Base-by-base conservation (phyloP, 2,888 invertebrate genomes). In the Sphinx pinastri region DNA sequence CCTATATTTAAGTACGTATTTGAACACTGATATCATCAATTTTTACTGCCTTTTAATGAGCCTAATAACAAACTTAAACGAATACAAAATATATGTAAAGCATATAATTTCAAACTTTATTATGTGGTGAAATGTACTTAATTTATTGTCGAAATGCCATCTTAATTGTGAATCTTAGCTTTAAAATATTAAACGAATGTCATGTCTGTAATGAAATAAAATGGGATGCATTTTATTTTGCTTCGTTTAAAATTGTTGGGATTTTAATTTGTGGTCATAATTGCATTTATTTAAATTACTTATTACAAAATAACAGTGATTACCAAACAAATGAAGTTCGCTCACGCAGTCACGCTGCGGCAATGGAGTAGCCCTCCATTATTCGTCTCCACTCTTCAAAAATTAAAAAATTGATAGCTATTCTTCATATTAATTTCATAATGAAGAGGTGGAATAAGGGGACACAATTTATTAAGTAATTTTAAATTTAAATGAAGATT, bases 1-100 rank as follows among this genome's bases (percentile, higher is more conserved):
- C 25, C 25, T 14, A 66, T 6, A 55, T 59, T 68, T 74, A 68
- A 72, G 19, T 63, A 63, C 16, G 45, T 70, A 68, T 73, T 73
- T 71, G 70, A 72, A 78, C 77, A 71, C 59, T 72, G 72, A 70
- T 72, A 69, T 75, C 80, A 79, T 85, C 76, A 76, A 75, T 80
- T 88, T 88, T 87, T 84, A 88, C 80, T 77, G 73, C 76, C 63
- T 81, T 88, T 87, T 87, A 86, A 90, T 87, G 83, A 84, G 78
- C 73, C 76, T 76, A 78, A 83, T 85, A 82, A 85, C 82, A 81
- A 83, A 83, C 74, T 75, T 81, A 82, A 82, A 84, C 73, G 76
- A 82, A 83, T 83, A 82, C 74, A 71, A 75, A 79, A 77, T 76
- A 72, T 72, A 78, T 70, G 71, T 76, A 72, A 80, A 78, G 77